These are phyloP conservation scores for Camptogramma bilineatum DNA, from an alignment of 2,888 invertebrate genomes.

Conservation along the genomic window DNA sequence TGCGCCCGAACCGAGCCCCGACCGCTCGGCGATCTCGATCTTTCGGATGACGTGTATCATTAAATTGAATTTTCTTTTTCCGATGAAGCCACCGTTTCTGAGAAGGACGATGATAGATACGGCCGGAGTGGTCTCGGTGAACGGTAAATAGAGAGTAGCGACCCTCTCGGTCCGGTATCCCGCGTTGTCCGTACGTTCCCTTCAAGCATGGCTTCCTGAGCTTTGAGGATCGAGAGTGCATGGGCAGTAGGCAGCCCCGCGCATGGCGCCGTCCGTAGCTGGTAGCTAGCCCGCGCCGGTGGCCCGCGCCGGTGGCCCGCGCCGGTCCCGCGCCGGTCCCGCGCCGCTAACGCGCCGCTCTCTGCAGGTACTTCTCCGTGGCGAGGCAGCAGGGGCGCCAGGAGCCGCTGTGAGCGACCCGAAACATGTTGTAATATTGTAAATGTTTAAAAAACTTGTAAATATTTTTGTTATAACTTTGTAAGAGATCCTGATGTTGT, in stretches of 20 bases:
- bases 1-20: too few species aligned
- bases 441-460: slow-evolving; percentile 47
- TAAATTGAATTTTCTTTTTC: slow-evolving; percentile 51
- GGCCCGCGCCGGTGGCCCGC: background rate
- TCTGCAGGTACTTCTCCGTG: slow-evolving; percentile 15
- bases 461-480: slow-evolving; percentile 58
- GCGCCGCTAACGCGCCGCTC: background rate
- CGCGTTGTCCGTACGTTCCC: background rate
- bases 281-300: background rate
- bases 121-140: slow-evolving; percentile 60
- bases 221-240: slow-evolving; percentile 15
- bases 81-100: slow-evolving; percentile 77
- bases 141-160: slow-evolving; percentile 43
- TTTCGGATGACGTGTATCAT: background rate
- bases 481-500: slow-evolving; percentile 56
- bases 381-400: slow-evolving; percentile 33
- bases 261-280: too few species aligned
- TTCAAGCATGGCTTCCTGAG: slow-evolving; percentile 27
- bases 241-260: background rate
- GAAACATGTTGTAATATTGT: background rate
- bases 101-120: slow-evolving; percentile 57
- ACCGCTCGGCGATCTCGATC: background rate
- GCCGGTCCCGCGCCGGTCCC: background rate
- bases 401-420: slow-evolving; percentile 38
- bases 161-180: background rate